These are phyloP conservation scores for Poicephalus meyeri DNA, from an alignment of 2,113 vertebrate genomes.

Conservation along the genomic window DNA sequence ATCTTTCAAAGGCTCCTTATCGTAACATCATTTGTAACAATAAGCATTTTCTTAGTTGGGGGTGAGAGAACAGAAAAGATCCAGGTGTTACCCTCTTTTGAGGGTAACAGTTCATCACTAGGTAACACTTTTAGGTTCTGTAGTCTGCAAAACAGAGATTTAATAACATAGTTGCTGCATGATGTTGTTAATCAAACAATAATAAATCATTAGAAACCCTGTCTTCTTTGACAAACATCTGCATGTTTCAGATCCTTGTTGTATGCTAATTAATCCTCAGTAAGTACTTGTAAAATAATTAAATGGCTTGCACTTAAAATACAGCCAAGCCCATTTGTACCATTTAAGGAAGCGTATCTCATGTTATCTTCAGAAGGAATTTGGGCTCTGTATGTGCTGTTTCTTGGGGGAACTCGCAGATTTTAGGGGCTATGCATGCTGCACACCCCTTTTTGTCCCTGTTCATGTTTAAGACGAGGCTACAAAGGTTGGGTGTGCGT, in stretches of 20 bases:
- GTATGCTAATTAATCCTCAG: conserved; percentile 40
- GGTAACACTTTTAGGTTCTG: background rate
- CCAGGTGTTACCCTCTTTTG: conserved; percentile 14
- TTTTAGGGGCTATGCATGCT: background rate
- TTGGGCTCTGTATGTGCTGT: background rate
- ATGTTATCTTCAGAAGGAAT: background rate
- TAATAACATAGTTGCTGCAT: background rate
- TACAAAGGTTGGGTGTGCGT: background rate
- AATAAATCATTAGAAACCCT: conserved; percentile 50
- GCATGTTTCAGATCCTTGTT: conserved; percentile 32
- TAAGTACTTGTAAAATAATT: conserved; percentile 38
- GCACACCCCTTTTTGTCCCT: background rate
- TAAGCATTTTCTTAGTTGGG: background rate
- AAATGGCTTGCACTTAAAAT: conserved; percentile 34
- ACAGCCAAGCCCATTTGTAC: background rate
- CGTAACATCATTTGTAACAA: background rate
- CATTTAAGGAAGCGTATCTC: background rate
- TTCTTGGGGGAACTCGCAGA: background rate
- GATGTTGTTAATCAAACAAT: conserved; percentile 45
- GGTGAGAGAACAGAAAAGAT: conserved; percentile 15
- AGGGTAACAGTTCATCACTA: background rate
- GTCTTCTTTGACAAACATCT: conserved; percentile 32
- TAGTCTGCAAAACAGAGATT: conserved; percentile 8
- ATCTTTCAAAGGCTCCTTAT: background rate
- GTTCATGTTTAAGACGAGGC: background rate